Evolutionary conservation across 2,113 vertebrate species (phyloP), one percentile per base, ranked within the genome.

Genomic region (Bubo scandiacus): DNA sequence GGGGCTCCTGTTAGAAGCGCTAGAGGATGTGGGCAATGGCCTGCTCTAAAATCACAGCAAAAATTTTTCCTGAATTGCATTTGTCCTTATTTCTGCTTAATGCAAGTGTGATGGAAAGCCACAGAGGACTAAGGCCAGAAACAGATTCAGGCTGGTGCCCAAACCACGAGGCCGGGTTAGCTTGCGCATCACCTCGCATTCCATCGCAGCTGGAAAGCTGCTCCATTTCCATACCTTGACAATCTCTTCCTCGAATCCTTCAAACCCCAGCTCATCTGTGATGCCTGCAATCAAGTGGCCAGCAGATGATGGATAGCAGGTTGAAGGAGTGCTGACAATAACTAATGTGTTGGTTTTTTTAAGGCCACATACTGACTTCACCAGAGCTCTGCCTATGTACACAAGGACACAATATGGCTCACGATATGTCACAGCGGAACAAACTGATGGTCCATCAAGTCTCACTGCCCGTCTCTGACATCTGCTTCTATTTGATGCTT

Each of bases 111-210:
- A 65, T 1, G 1, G 70, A 23, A 92, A 86, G 16, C 52, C 63
- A 25, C 21, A 45, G 68, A 57, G 57, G 55, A 49, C 47, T 4
- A 17, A 40, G 52, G 58, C 5, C 49, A 91, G 21, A 78, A 78
- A 45, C 11, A 18, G 32, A 12, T 34, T 6, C 8, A 26, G 26
- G 38, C n/a, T 70, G 72, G 29, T 52, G 40, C 45, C 52, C 23
- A 11, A 0, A 22, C 32, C 51, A n/a, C 0, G 1, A 58, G 20
- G 8, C 34, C 0, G 0, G 36, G 22, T 66, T 23, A 67, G 11
- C 58, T 55, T 5, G 0, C 38, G 61, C 49, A 62, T 80, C 70
- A 59, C 47, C 19, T 70, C 4, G 3, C 3, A 7, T 18, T 11
- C 18, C 13, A n/a, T 6, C 7, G 0, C 75, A 57, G 62, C 92